Percentiles rank a stretch among this genome's conserved stretches.
phyloP scores from a whole-genome alignment of 2,113 vertebrate genomes.

The Tapirus terrestris region DNA sequence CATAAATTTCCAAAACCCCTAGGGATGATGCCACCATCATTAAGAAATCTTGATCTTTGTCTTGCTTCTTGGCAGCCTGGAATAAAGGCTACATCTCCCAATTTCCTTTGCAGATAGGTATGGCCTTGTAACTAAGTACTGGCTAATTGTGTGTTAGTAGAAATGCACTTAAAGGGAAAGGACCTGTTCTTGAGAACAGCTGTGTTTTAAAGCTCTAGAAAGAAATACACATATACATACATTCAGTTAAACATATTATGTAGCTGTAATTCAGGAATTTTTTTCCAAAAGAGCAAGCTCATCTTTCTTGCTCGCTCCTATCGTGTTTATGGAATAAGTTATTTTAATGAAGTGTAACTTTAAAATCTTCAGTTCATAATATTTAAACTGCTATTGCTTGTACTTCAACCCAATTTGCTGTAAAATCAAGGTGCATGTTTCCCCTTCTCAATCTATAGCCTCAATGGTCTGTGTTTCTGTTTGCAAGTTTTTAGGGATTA shows the following conservation, averaged over 20 bases:
- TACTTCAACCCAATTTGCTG: neutral
- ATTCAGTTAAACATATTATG: neutral
- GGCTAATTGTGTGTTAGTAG: neutral
- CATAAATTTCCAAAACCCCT: neutral
- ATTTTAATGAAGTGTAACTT: neutral
- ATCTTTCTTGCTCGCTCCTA: neutral
- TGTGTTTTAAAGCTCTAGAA: neutral
- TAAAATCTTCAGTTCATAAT: neutral
- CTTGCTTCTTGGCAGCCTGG: neutral
- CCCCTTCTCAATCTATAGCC: neutral
- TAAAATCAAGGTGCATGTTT: neutral
- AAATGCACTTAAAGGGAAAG: neutral
- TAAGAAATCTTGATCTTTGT: neutral
- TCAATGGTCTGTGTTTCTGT: neutral
- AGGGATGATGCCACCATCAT: neutral
- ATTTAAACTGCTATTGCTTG: constrained; percentile 20
- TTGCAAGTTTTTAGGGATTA: neutral
- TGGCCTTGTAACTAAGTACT: neutral
- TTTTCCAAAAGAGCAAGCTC: neutral
- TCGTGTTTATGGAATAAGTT: neutral
- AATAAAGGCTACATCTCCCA: neutral
- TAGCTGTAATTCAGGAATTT: neutral
- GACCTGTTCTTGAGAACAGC: neutral
- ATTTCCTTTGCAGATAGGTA: neutral
- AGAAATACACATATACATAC: neutral